Evolutionary conservation across 2,888 invertebrate species (phyloP), one percentile per base, ranked within the genome.

Genomic region (Helicoverpa assulta): DNA sequence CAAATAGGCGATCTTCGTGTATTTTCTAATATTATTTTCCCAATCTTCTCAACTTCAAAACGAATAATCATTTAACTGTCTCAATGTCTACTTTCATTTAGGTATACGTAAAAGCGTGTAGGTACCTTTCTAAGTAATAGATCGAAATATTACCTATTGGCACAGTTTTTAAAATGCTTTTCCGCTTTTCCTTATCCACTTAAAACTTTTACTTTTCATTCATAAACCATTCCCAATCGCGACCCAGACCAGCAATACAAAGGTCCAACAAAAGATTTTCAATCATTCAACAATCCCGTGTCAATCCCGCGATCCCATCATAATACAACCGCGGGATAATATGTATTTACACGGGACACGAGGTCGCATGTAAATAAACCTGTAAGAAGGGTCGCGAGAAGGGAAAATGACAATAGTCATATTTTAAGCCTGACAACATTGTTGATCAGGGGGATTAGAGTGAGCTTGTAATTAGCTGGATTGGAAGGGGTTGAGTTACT

Each of bases 291-390:
- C 67, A n/a, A 52, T 60, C 57, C 59, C 53, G 59, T 78, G 56
- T 60, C 58, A 55, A 66, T 29, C 56, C 71, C 70, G 55, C 63
- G 26, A 67, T 53, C 59, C 52, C 54, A 61, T 55, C 18, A 53
- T 66, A 80, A 70, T 70, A 67, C 57, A 76, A 71, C 21, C 57
- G 54, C 56, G 8, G 19, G 51, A 73, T 67, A 76, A 62, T 56
- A 62, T 56, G 60, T 72, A 78, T 78, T 67, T 67, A 73, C 63
- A 54, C 59, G 52, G 67, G 51, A 54, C 50, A 56, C 72, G 66
- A 73, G 68, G 63, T 69, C 33, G 58, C 14, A 43, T 61, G 73
- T 81, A 78, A 76, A 78, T 78, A 78, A 81, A 69, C 69, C 81
- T 26, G 47, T 69, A 81, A 67, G 61, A 81, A 71, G 81, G 81